Percentiles rank a stretch among this genome's conserved stretches.
phyloP scores from a whole-genome alignment of 2,113 vertebrate genomes.

The Oncorhynchus clarkii region DNA sequence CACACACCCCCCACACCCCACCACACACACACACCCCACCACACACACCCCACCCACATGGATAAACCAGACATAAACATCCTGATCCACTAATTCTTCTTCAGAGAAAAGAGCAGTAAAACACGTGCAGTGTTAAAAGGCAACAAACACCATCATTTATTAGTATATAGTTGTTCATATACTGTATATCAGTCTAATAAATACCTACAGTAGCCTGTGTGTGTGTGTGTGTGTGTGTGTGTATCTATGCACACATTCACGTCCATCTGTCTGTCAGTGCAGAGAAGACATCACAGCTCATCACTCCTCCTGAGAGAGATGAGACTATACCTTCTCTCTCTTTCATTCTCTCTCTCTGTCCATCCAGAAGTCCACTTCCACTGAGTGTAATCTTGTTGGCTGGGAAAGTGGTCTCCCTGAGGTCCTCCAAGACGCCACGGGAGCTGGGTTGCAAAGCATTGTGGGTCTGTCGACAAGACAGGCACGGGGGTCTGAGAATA shows the following conservation, averaged over 20 bases:
- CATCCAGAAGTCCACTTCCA: background rate
- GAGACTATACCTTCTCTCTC: background rate
- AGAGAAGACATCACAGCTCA: background rate
- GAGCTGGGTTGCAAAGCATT: constrained; percentile 24
- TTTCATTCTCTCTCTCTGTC: constrained; percentile 1
- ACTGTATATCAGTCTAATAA: constrained; percentile 8
- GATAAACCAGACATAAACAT: too few relatives aligned
- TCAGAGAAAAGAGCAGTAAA: too few relatives aligned
- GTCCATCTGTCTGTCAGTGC: background rate
- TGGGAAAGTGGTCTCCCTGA: constrained; percentile 7
- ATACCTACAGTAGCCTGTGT: constrained; percentile 54
- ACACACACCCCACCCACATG: too few relatives aligned
- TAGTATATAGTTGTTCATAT: constrained; percentile 30
- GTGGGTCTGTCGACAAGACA: constrained; percentile 42
- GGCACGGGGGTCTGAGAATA: constrained; percentile 39
- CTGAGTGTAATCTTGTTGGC: constrained; percentile 21
- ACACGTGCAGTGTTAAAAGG: background rate
- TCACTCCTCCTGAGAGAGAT: background rate
- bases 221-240: constrained; percentile 55
- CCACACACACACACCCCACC: too few relatives aligned
- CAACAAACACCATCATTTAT: constrained; percentile 66
- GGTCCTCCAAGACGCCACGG: too few relatives aligned
- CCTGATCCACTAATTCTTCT: too few relatives aligned
- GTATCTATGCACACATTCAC: constrained; percentile 23
- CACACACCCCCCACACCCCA: too few relatives aligned